Evolutionary conservation across 2,797 vertebrate genomes (phyloP).

Genomic region (Leucoraja ocellata): DNA sequence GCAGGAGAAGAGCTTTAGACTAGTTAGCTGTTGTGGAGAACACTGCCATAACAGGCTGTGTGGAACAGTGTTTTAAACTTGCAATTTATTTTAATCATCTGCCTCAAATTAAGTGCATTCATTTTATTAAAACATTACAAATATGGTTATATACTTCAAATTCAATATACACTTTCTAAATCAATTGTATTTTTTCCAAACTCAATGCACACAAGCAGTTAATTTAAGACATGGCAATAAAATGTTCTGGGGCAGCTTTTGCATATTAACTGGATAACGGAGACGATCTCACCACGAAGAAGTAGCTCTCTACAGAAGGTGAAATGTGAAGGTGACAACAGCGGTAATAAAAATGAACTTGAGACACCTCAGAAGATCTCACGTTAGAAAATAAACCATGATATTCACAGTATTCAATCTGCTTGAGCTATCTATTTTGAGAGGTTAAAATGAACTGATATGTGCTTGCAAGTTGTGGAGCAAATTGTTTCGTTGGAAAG

Average conservation of each 20-base stretch:
- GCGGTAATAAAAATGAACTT: background rate
- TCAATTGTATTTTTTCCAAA: background rate
- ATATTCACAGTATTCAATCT: slow-evolving; percentile 25
- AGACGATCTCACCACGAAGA: slow-evolving; percentile 10
- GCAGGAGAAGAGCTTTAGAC: background rate
- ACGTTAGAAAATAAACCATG: slow-evolving; percentile 14
- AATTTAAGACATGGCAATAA: background rate
- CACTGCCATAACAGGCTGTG: background rate
- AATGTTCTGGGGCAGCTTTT: background rate
- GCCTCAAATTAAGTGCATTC: background rate
- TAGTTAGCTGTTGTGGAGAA: background rate
- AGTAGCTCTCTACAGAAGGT: slow-evolving; percentile 1
- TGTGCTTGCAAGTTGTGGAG: background rate
- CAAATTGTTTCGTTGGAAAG: background rate
- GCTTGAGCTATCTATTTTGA: slow-evolving; percentile 1
- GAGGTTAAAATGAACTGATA: background rate
- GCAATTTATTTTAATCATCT: background rate
- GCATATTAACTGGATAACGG: background rate
- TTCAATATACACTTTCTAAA: background rate
- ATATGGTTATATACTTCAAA: background rate
- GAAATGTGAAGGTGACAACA: slow-evolving; percentile 12
- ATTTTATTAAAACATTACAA: background rate
- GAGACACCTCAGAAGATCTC: background rate
- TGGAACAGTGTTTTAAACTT: background rate
- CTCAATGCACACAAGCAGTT: background rate